A percentile compares a stretch with the other conserved stretches of the same genome.
Conservation (phyloP, 1,140 invertebrate genomes). For the Sycophaga agraensis region DNA sequence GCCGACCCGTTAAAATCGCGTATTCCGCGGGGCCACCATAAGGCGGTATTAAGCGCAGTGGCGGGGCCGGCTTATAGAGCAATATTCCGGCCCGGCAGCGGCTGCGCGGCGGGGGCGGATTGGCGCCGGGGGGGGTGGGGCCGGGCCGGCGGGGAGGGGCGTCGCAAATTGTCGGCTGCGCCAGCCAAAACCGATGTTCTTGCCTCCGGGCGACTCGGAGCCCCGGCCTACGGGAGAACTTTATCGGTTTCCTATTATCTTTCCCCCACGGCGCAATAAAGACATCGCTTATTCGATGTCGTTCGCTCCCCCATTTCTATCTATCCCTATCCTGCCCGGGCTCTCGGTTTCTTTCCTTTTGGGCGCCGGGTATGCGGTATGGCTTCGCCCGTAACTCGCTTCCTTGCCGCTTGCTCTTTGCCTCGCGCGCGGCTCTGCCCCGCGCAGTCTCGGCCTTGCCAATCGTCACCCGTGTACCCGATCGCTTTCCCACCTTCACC, state of each 20-base stretch:
- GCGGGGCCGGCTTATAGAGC: constrained; percentile 34
- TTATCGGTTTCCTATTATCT: constrained; percentile 31
- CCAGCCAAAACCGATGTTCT: constrained; percentile 23
- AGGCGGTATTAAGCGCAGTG: constrained; percentile 34
- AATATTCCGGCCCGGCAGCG: constrained; percentile 32
- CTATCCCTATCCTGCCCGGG: background rate
- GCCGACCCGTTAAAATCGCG: constrained; percentile 14
- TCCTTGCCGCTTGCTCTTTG: background rate
- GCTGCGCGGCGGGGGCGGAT: background rate
- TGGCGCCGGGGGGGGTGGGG: background rate
- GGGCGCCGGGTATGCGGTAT: too few species aligned
- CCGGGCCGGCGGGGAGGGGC: background rate
- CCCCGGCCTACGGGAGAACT: constrained; percentile 18
- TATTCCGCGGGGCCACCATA: constrained; percentile 27
- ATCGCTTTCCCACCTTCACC: too few species aligned
- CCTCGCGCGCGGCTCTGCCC: background rate
- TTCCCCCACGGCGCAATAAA: constrained; percentile 27
- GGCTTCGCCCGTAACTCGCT: background rate
- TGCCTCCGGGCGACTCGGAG: constrained; percentile 16
- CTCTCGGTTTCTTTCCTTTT: too few species aligned
- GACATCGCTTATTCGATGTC: constrained; percentile 25
- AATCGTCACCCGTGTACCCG: background rate
- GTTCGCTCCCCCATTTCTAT: background rate
- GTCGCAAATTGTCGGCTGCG: constrained; percentile 24
- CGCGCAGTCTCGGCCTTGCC: background rate